Percentiles rank a stretch among this genome's conserved stretches.
phyloP scores from a whole-genome alignment of 2,888 invertebrate species.

The Amphipyra berbera region DNA sequence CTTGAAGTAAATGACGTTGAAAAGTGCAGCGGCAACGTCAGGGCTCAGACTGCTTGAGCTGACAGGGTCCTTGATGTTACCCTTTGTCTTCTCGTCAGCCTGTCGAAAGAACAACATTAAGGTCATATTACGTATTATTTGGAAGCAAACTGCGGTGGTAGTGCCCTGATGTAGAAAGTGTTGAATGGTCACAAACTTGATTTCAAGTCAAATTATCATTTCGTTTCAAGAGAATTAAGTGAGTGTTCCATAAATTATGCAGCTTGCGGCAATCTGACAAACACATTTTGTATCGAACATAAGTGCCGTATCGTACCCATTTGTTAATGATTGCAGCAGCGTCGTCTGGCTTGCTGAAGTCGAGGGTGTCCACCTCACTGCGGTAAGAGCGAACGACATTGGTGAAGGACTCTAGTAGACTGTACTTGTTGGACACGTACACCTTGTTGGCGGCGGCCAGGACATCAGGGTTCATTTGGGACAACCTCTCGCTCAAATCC shows the following conservation, averaged over 20 bases:
- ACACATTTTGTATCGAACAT: neutral
- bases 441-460: constrained; percentile 71
- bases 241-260: too few relatives aligned
- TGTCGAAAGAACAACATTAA: constrained; percentile 39
- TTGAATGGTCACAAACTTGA: too few relatives aligned
- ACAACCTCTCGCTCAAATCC: constrained; percentile 58
- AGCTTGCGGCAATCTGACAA: neutral
- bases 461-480: constrained; percentile 62
- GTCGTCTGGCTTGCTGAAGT: constrained; percentile 57
- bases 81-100: constrained; percentile 69
- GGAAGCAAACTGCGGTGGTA: constrained; percentile 8
- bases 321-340: constrained; percentile 64
- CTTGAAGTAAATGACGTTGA: constrained; percentile 73
- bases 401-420: constrained; percentile 59
- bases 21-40: constrained; percentile 61
- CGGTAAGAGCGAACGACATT: constrained; percentile 54
- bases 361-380: constrained; percentile 64
- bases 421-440: constrained; percentile 60
- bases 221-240: neutral
- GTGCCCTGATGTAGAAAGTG: constrained; percentile 26
- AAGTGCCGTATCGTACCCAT: constrained; percentile 38
- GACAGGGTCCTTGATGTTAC: constrained; percentile 68
- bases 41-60: constrained; percentile 47
- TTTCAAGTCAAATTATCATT: too few relatives aligned
- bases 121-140: neutral